Conservation (phyloP, 2,888 invertebrate genomes). For the Germaria angustata region DNA sequence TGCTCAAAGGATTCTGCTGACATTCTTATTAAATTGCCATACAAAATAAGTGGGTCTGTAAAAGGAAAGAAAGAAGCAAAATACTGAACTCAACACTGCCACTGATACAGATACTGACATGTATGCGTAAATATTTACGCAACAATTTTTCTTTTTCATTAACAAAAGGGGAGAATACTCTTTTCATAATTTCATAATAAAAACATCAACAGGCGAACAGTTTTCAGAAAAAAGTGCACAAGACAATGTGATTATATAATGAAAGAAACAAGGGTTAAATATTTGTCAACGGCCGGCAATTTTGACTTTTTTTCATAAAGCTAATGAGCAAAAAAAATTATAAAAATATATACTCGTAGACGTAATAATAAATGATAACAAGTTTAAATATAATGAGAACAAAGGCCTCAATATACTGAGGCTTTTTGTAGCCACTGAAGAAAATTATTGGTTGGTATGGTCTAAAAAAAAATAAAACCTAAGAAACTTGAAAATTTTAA, state of each 20-base stretch:
- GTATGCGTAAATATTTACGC: slow-evolving; percentile 62
- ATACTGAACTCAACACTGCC: slow-evolving; percentile 35
- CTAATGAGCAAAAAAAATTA: slow-evolving; percentile 57
- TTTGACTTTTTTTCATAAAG: slow-evolving; percentile 22
- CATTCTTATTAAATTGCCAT: slow-evolving; percentile 56
- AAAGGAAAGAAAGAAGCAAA: neutral
- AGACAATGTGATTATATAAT: slow-evolving; percentile 2
- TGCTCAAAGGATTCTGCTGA: slow-evolving; percentile 49
- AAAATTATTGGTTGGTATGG: slow-evolving; percentile 34
- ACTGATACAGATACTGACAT: slow-evolving; percentile 54
- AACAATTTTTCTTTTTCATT: slow-evolving; percentile 58
- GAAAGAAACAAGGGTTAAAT: slow-evolving; percentile 38
- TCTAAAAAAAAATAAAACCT: neutral
- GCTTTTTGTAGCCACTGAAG: slow-evolving; percentile 25
- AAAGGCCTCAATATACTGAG: slow-evolving; percentile 14
- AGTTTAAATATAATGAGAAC: slow-evolving; percentile 41
- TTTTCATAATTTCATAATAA: slow-evolving; percentile 65
- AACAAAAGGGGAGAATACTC: slow-evolving; percentile 27
- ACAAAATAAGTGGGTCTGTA: neutral
- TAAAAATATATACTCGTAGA: slow-evolving; percentile 24
- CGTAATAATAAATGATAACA: slow-evolving; percentile 23
- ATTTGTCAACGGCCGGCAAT: slow-evolving; percentile 51
- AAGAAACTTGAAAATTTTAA: slow-evolving; percentile 52
- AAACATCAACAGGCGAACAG: slow-evolving; percentile 54
- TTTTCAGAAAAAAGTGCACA: neutral